Base-by-base conservation (phyloP, 2,888 invertebrate genomes). In the Argynnis bischoffii region DNA sequence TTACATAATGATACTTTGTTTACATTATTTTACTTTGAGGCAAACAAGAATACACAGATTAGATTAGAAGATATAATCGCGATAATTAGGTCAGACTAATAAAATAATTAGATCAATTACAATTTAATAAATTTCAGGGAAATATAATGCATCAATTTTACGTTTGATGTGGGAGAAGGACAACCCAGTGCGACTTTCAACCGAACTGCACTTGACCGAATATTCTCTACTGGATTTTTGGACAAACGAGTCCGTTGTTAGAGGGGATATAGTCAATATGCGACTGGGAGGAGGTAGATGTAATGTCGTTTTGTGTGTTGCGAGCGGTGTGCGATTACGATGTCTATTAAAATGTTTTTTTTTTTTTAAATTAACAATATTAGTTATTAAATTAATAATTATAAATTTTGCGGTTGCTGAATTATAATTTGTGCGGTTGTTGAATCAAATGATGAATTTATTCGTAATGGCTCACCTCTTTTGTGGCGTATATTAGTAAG, bases 181-280 rank as follows among this genome's bases (percentile, higher is more conserved):
- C 70, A 94, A 94, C 64, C 96, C 97, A 2, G 95, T 97, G 15
- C 94, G 95, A 21, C 93, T 97, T 57, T 96, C 97, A 26, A 93
- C 95, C 0, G 95, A 96, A 74, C 85, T 97, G 63, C 97, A 97
- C 81, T 88, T 97, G 63, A 97, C 97, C 0, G 97, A 97, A 85
- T 97, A 97, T 81, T 94, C 95, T 53, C 89, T 97, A 18, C 92
- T 95, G 59, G 94, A 94, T 69, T 95, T 93, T 77, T 96, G 95
- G 95, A 95, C 95, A 0, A 96, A 96, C 80, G 94, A 94, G 76
- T 94, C 95, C 3, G 93, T 95, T 3, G 95, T 95, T n/a, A 94
- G 95, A 72, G 95, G 95, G 26, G 95, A 95, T 79, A 86, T 95
- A 31, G 92, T 94, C 67, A 94, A 95, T 78, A 94, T 95, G 81